Base-by-base conservation (phyloP, 2,113 vertebrate genomes). In the Bubo blakistoni region DNA sequence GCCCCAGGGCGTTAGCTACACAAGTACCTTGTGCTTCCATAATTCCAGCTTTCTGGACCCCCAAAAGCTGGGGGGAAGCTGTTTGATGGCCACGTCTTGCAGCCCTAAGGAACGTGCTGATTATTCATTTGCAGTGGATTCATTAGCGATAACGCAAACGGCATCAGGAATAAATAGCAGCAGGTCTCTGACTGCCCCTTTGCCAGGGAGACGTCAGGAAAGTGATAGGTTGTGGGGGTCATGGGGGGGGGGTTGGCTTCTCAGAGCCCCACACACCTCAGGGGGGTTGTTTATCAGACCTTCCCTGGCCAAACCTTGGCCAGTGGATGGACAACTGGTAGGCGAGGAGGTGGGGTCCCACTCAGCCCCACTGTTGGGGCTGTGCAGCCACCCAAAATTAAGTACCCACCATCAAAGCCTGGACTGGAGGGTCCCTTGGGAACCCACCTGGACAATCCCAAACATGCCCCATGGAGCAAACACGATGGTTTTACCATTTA, bases 121-220 rank as follows among this genome's bases (percentile, higher is more conserved):
- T 72, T 29, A 9, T 25, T 65, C 21, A 7, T 49, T 59, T 25
- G 63, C 44, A 16, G 17, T 3, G 2, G 27, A 4, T 52, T 85
- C 21, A 3, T 55, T n/a, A 55, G 26, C 0, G 6, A 44, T 17
- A 38, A 63, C 0, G 0, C 22, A 27, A 13, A 30, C 0, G 4
- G 30, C 49, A 12, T 16, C 4, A 6, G 54, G 34, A 44, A 59
- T 65, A 67, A 69, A 47, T 0, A 42, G 17, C 1, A 0, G 52
- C 16, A 11, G 54, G 30, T 10, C 54, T 40, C 46, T 16, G 24
- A 21, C 2, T 0, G 3, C 13, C 29, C 32, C 46, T 52, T 47
- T 49, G 20, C 51, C 32, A 6, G 24, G 57, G 42, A 80, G 24
- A 73, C 1, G 0, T 49, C 40, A 40, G 13, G 40, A 47, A 77